Conservation (phyloP, 2,113 vertebrate genomes). For the Triplophysa rosa region DNA sequence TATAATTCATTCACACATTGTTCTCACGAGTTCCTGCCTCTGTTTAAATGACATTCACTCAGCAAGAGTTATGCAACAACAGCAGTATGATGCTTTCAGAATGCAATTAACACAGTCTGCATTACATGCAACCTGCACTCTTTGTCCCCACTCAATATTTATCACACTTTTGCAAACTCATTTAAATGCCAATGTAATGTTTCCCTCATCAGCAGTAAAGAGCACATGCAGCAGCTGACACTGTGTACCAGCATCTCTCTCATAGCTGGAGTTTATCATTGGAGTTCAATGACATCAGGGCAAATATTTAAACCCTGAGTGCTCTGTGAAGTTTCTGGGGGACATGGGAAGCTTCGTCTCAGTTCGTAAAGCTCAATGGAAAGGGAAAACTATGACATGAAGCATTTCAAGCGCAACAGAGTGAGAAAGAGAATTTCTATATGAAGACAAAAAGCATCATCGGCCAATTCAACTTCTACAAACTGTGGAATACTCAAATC, state of each 20-base stretch:
- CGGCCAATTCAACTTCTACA: background rate
- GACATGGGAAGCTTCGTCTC: background rate
- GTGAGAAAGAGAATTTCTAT: background rate
- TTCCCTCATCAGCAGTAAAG: background rate
- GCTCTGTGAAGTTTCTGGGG: background rate
- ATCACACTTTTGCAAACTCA: background rate
- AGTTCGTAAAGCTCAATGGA: background rate
- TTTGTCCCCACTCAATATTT: background rate
- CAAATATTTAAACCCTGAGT: background rate
- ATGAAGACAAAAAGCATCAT: background rate
- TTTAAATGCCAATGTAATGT: background rate
- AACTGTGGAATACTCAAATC: background rate
- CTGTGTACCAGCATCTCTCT: too few relatives aligned
- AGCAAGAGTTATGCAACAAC: background rate
- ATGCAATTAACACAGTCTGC: background rate
- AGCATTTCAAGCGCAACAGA: background rate
- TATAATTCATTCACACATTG: slow-evolving; percentile 20
- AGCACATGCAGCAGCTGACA: too few relatives aligned
- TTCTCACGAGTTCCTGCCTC: slow-evolving; percentile 8
- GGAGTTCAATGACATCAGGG: background rate
- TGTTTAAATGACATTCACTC: background rate
- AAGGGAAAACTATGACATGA: background rate
- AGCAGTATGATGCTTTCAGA: background rate
- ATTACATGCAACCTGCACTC: background rate
- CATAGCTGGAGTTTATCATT: too few relatives aligned